Percentiles rank a stretch among this genome's conserved stretches.
Conservation (phyloP, 2,888 invertebrate genomes). For the Heliconius ethilla region DNA sequence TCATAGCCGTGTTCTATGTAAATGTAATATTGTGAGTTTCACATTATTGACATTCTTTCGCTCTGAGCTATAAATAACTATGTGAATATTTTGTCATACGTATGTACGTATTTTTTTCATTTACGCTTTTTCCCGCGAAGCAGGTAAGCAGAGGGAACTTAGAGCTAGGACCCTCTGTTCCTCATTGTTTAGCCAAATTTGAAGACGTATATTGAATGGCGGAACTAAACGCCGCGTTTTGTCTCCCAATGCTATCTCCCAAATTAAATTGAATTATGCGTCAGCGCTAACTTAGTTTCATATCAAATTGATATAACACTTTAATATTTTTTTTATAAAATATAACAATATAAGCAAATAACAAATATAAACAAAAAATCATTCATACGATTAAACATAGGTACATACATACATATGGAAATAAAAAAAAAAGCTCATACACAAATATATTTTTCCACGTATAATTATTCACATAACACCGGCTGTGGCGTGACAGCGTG, state of each 20-base stretch:
- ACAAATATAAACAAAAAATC: neutral
- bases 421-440: neutral
- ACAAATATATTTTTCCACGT: conserved; percentile 12
- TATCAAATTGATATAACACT: no score
- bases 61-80: conserved; percentile 13
- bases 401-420: neutral
- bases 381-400: neutral
- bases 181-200: neutral
- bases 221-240: neutral
- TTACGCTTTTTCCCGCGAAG: neutral
- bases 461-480: conserved; percentile 22
- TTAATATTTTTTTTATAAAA: neutral
- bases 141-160: neutral
- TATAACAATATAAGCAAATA: neutral
- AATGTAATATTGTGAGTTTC: conserved; percentile 49
- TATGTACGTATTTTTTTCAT: neutral
- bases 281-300: neutral
- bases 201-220: neutral
- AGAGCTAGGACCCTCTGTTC: neutral
- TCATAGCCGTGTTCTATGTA: conserved; percentile 48
- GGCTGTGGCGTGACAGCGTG: conserved; percentile 20
- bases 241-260: no score
- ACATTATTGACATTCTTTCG: conserved; percentile 42
- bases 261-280: no score
- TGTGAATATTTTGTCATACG: conserved; percentile 12